Evolutionary conservation across 2,797 vertebrate species (phyloP), one percentile per base, ranked within the genome.

Genomic region (Threskiornis aethiopicus): DNA sequence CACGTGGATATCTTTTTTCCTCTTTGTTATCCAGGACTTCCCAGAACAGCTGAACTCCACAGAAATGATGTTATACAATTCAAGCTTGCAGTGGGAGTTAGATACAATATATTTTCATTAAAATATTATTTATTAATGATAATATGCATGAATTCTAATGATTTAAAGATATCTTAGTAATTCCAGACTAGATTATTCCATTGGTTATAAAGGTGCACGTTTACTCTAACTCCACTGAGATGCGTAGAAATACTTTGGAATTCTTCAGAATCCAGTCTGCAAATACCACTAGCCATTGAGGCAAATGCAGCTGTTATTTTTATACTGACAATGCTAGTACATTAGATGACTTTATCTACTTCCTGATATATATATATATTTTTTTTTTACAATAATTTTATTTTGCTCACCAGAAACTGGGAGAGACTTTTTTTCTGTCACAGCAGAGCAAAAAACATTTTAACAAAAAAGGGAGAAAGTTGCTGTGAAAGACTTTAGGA

Each of bases 381-480:
- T 29, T 22, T 49, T 41, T 47, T n/a, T 52, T 4, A 11, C 5
- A 49, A 9, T 22, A 19, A 16, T 72, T 35, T 79, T 62, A 26
- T 82, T 87, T 80, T 89, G 8, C 24, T 66, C 29, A n/a, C 15
- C 10, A 41, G 67, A 76, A 93, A 14, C 16, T n/a, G 35, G 77
- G 96, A 80, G 64, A 31, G 28, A 11, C 4, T 41, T 46, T 58
- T 44, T 31, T 73, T 54, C 47, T 70, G 16, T 69, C 41, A 15
- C 3, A 64, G 29, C 9, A 58, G 21, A 66, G 85, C 15, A 47
- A 84, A 93, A 91, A 85, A 70, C 57, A 70, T 80, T 87, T 88
- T 87, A 61, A 75, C 73, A 75, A 91, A 92, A 95, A 95, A 57
- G 22, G 16, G 20, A 90, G 90, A 91, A 94, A 41, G 11, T 70